Conservation (phyloP, 2,888 invertebrate genomes). For the Chloroclysta siterata region DNA sequence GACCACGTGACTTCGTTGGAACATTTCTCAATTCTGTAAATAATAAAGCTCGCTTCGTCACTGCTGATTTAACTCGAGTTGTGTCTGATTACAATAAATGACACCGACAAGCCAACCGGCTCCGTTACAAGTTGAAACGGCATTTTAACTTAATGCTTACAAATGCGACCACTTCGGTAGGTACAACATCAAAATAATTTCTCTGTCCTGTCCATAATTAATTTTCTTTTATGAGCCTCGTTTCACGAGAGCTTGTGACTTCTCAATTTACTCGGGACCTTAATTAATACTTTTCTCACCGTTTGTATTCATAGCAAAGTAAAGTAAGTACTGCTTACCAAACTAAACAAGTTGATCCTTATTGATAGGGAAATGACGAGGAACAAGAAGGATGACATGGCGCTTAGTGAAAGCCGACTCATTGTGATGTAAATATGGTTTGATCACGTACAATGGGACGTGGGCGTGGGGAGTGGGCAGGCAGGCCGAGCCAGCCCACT, state of each 20-base stretch:
- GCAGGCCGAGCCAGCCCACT: constrained; percentile 54
- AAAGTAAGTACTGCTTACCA: constrained; percentile 3
- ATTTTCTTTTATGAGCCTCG: constrained; percentile 1
- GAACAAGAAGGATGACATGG: constrained; percentile 60
- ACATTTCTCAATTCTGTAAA: constrained; percentile 40
- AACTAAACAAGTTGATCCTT: constrained; percentile 28
- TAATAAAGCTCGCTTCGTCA: constrained; percentile 40
- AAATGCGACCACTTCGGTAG: constrained; percentile 23
- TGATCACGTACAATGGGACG: constrained; percentile 75
- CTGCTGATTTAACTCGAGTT: constrained; percentile 40
- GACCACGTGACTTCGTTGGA: constrained; percentile 34
- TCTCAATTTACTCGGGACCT: constrained; percentile 4
- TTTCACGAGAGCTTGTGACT: not conserved
- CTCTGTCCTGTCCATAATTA: constrained; percentile 2
- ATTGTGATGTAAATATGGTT: constrained; percentile 82
- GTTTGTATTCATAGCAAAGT: constrained; percentile 8
- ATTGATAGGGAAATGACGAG: constrained; percentile 33
- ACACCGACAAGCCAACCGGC: constrained; percentile 32
- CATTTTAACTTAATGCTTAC: constrained; percentile 26
- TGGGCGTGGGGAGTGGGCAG: constrained; percentile 72
- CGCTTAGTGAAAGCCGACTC: constrained; percentile 70
- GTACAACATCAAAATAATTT: constrained; percentile 14
- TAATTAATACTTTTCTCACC: constrained; percentile 4
- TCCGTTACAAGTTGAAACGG: constrained; percentile 33
- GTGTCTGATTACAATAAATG: constrained; percentile 39